Evolutionary conservation across 64 coral and sea anemone species (phyloP).

Genomic region (Dendrophyllia cribrosa): DNA sequence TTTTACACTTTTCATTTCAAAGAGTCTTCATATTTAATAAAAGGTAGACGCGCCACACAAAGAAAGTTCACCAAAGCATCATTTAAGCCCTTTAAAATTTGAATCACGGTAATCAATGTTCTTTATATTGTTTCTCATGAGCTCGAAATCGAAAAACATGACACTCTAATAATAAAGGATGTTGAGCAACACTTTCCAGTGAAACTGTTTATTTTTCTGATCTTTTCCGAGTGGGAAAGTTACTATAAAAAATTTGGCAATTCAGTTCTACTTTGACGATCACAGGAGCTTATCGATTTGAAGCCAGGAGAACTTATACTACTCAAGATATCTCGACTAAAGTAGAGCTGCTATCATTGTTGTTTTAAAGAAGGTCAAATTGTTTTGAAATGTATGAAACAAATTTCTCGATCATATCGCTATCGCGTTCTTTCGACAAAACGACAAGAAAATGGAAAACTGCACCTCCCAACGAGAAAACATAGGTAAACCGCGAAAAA

Average conservation of each 20-base stretch:
- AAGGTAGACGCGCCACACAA: background rate
- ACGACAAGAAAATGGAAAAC: background rate
- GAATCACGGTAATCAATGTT: no score
- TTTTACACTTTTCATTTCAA: no score
- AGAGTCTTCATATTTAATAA: no score
- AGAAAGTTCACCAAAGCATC: background rate
- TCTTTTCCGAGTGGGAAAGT: no score
- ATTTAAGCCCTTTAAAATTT: no score
- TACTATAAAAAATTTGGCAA: no score
- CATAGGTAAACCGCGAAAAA: background rate
- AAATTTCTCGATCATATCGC: slow-evolving; percentile 17
- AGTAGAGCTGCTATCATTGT: background rate
- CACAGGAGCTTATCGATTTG: background rate
- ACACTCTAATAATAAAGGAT: no score
- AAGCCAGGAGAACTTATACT: background rate
- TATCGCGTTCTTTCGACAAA: background rate
- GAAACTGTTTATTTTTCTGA: no score
- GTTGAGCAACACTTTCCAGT: no score
- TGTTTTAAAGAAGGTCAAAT: background rate
- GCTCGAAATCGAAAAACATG: no score
- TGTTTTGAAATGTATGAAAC: slow-evolving; percentile 40
- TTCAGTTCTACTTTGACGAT: background rate
- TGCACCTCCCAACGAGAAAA: slow-evolving; percentile 16
- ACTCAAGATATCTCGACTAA: background rate
- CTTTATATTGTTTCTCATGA: no score